Evolutionary conservation across 2,888 invertebrate genomes (phyloP), one percentile per base, ranked within the genome.

Genomic region (Pristionchus japonicus): DNA sequence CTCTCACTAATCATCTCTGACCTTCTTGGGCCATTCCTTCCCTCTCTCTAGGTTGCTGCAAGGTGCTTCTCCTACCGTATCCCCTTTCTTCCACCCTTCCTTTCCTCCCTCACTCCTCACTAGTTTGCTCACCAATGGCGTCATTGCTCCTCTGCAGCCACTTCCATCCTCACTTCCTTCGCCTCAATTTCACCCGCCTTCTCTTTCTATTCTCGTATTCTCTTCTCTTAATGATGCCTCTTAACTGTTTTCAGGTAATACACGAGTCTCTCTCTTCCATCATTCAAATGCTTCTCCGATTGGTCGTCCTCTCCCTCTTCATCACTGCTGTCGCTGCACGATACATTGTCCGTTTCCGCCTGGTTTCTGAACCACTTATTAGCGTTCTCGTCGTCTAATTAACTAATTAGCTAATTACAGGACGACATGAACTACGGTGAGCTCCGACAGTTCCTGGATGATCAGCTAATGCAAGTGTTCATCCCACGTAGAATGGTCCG

Each of bases 391-490:
- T 31, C 17, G 6, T 37, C 31, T 34, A 9, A 20, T n/a, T n/a
- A n/a, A 52, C 17, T 52, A 6, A 20, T 6, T n/a, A 37, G 9
- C 4, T 6, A 27, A n/a, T n/a, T 87, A 1, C 27, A 87, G 87
- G 87, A 80, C 7, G 57, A 49, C 15, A 27, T 40, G 27, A 64
- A 80, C n/a, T 77, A 87, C 52, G 61, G 40, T 17, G 80, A 37
- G 27, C 31, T 52, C 34, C 34, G 87, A 34, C 52, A 47, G 27
- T 80, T 87, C 40, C 40, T 87, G 2, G 87, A 87, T 37, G 87
- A 87, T 31, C 77, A 87, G 43, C 47, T 87, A 37, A 40, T 87
- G 52, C 87, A 87, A 77, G 80, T 80, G n/a, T 80, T 87, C 80
- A 43, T 87, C 20, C 87, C 87, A 13, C 77, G 87, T 17, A 20